A percentile compares a stretch with the other conserved stretches of the same genome.
Evolutionary conservation across 2,797 vertebrate genomes (phyloP).

Genomic region (Lepilemur ruficaudatus): DNA sequence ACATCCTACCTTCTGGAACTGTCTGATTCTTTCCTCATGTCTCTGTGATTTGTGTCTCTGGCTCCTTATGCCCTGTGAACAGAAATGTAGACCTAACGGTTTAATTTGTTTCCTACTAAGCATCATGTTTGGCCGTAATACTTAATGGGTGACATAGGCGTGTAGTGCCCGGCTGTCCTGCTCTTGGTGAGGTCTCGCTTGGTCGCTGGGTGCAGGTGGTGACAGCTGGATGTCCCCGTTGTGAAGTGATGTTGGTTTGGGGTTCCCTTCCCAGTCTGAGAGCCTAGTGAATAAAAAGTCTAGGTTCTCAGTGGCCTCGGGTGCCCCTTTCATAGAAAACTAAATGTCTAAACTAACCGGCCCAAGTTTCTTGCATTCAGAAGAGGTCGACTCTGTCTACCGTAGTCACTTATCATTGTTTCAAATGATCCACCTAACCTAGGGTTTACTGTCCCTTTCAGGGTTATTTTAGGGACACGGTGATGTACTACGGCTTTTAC

Average conservation of each 20-base stretch:
- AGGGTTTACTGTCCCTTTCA: slow-evolving; percentile 74
- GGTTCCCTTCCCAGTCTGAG: neutral
- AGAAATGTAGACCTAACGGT: neutral
- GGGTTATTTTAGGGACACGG: slow-evolving; percentile 93
- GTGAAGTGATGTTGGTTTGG: neutral
- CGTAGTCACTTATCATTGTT: neutral
- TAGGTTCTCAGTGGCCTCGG: neutral
- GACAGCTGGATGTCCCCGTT: neutral
- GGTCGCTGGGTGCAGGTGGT: neutral
- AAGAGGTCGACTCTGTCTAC: neutral
- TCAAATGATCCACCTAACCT: neutral
- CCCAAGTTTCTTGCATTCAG: neutral
- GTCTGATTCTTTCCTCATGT: neutral
- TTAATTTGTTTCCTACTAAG: neutral
- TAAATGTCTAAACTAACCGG: neutral
- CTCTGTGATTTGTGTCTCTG: neutral
- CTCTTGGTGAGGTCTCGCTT: neutral
- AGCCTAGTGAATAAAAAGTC: neutral
- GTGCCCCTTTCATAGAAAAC: neutral
- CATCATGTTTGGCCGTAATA: too few species aligned
- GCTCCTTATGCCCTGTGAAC: neutral
- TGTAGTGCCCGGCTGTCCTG: neutral
- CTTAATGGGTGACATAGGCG: neutral
- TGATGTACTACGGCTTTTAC: slow-evolving; percentile 96
- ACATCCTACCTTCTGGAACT: neutral